These are phyloP conservation scores for Philonicus albiceps DNA, from an alignment of 2,888 invertebrate genomes.

Conservation along the genomic window DNA sequence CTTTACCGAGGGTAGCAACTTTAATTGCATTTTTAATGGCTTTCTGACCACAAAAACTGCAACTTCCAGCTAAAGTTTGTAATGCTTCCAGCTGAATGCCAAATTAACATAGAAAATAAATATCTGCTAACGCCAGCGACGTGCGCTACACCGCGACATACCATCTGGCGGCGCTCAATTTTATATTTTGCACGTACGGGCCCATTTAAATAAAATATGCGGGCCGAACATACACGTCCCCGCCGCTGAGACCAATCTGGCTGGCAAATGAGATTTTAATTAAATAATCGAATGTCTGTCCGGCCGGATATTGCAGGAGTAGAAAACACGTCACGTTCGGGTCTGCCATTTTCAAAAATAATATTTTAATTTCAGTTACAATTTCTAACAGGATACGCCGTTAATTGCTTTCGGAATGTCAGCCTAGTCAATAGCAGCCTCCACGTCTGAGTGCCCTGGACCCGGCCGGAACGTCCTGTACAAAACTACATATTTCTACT, in stretches of 20 bases:
- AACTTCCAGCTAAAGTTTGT: not conserved
- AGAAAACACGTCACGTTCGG: slow-evolving; percentile 31
- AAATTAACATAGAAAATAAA: slow-evolving; percentile 33
- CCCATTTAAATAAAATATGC: not conserved
- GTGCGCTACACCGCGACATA: not conserved
- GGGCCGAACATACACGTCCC: not conserved
- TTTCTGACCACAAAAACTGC: slow-evolving; percentile 42
- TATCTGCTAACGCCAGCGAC: not conserved
- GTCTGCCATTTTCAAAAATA: slow-evolving; percentile 46
- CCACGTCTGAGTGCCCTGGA: not conserved
- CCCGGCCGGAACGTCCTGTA: not conserved
- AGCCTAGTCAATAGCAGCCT: slow-evolving; percentile 28
- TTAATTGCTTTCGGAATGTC: slow-evolving; percentile 48
- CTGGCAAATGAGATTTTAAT: slow-evolving; percentile 35
- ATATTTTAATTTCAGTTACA: slow-evolving; percentile 49
- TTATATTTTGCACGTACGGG: not conserved
- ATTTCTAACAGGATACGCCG: slow-evolving; percentile 48
- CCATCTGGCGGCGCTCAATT: not conserved
- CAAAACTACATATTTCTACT: not conserved
- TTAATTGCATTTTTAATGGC: slow-evolving; percentile 47
- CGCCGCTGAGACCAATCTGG: not conserved
- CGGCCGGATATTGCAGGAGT: slow-evolving; percentile 19
- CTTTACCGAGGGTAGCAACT: slow-evolving; percentile 41
- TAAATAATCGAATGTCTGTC: slow-evolving; percentile 34
- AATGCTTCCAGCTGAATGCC: not conserved